Evolutionary conservation across 2,797 vertebrate species (phyloP), one percentile per base, ranked within the genome.

Genomic region (Leucoraja ocellata): DNA sequence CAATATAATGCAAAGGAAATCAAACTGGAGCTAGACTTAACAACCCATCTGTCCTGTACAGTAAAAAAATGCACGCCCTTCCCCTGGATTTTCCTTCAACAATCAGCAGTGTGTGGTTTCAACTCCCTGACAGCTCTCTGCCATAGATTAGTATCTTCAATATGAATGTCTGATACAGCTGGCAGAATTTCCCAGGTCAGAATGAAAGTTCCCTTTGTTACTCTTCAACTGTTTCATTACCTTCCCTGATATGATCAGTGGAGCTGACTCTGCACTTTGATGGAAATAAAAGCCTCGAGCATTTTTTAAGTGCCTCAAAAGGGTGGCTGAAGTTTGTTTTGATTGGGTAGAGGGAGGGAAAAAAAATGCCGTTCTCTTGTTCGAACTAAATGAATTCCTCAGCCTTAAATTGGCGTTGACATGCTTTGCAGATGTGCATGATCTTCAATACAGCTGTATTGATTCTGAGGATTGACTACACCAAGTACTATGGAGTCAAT

Each of bases 221-320:
- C 90, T 76, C n/a, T 92, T 76, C 90, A 92, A 92, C 71, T 92
- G 90, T 92, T 92, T 92, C 90, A 92, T 92, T 92, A 92, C 90
- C 90, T 92, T 71, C 90, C n/a, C 71, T 16, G 90, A 92, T 92
- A 92, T n/a, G 39, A 92, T 92, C 90, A 73, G 71, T n/a, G 25
- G 23, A 92, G 46, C 90, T 76, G 90, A 14, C 39, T 76, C 73
- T 54, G 90, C 39, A 28, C 90, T 92, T 92, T 92, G 90, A 92
- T 76, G 39, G 90, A 92, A 92, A 92, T 92, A 92, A 92, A 92
- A 76, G 90, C 90, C 90, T 92, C 73, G 16, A 58, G 90, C 90
- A 76, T 92, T 92, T 92, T 88, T 46, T 54, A 92, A 92, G 90
- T 92, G 90, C 71, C 73, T 92, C 71, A 54, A 54, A 91, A 92